Base-by-base conservation (phyloP, 2,888 invertebrate species). In the Cerceris rybyensis region DNA sequence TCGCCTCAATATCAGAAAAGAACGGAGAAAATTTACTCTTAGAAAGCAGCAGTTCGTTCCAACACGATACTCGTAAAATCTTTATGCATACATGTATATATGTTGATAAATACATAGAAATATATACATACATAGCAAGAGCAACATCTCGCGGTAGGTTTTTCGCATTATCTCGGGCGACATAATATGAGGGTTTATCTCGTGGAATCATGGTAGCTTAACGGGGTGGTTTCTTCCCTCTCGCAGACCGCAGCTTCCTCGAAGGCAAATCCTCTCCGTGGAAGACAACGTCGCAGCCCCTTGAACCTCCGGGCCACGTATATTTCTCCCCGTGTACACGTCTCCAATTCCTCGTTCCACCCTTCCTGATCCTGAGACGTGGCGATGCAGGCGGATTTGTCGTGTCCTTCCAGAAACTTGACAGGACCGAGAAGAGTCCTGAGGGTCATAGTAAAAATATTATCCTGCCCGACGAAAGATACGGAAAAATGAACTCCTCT, bases 111-210 rank as follows among this genome's bases (percentile, higher is more conserved):
- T 68, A 17, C 63, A 52, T 50, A 72, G 60, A 39, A 55, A 49
- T 52, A 59, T 17, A 66, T 69, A 70, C 61, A 58, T 60, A 70
- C 49, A 65, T 42, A 70, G n/a, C 39, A 50, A 61, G 28, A 61
- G 28, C 69, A 55, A 59, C 50, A 55, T 75, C 69, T 77, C 74
- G 65, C 61, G 68, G 80, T 83, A 74, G 81, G 72, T 85, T 85
- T 84, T 86, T 83, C 81, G 83, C 63, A 82, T 86, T 84, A 84
- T 83, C 78, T 72, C 79, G 66, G 78, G 86, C 84, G 87, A 88
- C 88, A 85, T 87, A 88, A 88, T 88, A 86, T 81, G 84, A 80
- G 82, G 81, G 81, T 87, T 88, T 87, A 88, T 88, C 87, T 81
- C 74, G 78, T 68, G 84, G 88, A 84, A 85, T 88, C 86, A 83